phyloP scores from a whole-genome alignment of 1,140 invertebrate species.

The Hypsibius dujardini region DNA sequence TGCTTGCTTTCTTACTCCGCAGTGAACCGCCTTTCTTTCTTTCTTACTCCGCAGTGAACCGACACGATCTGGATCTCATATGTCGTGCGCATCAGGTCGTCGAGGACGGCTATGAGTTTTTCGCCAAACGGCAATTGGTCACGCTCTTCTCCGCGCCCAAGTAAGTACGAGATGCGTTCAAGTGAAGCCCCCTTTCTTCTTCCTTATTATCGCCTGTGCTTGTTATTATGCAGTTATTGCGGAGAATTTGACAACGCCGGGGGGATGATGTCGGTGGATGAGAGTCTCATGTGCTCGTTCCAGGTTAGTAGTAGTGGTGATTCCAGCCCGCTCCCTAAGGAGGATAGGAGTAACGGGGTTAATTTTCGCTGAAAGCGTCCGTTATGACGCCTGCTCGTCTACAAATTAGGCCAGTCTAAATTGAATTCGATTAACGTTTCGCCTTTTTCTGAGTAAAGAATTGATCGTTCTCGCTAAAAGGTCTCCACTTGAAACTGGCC shows the following conservation, averaged over 20 bases:
- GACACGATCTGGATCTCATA: constrained; percentile 42
- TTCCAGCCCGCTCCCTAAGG: no score
- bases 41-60: constrained; percentile 27
- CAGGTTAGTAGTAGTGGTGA: constrained; percentile 36
- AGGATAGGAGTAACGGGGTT: no score
- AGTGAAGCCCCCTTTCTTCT: no score
- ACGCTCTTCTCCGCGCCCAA: constrained; percentile 90
- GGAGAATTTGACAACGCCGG: constrained; percentile 99
- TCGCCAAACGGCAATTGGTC: constrained; percentile 89
- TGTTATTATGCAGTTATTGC: constrained; percentile 48
- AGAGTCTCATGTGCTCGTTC: constrained; percentile 97
- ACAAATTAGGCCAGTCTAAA: no score
- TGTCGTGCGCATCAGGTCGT: constrained; percentile 57
- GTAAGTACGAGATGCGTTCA: no score
- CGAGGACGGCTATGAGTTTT: constrained; percentile 96
- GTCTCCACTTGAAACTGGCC: no score
- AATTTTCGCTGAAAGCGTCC: no score
- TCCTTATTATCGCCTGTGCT: no score
- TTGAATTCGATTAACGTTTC: no score
- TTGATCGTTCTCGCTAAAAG: no score
- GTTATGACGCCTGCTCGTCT: no score
- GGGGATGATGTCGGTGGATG: constrained; percentile 99
- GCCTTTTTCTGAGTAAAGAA: no score
- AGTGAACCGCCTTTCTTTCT: neutral
- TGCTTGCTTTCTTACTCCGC: neutral